Evolutionary conservation across 30 jellyfish, hydroid and myxozoan species (phyloP).

Genomic region (Morbakka virulenta): DNA sequence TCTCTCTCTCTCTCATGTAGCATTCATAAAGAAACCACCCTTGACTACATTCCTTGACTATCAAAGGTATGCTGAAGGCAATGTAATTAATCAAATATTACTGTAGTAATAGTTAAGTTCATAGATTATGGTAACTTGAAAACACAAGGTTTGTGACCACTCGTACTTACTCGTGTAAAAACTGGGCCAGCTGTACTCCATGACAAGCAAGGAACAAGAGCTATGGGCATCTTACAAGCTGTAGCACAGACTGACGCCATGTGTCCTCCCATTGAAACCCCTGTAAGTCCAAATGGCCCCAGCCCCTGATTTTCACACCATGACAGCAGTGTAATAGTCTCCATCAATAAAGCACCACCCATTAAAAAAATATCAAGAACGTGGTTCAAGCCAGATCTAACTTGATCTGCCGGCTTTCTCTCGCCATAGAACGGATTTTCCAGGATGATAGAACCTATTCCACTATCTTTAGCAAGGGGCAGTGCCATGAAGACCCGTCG

Average conservation of each 20-base stretch:
- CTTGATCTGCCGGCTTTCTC: constrained; percentile 81
- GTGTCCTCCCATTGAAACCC: constrained; percentile 96
- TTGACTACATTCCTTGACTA: no score
- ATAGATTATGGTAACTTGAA: no score
- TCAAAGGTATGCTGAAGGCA: no score
- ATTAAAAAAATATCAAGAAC: constrained; percentile 86
- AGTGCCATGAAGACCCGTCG: constrained; percentile 81
- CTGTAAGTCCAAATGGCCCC: constrained; percentile 92
- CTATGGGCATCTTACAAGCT: constrained; percentile 87
- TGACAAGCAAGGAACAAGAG: constrained; percentile 83
- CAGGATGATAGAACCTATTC: constrained; percentile 72
- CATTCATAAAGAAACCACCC: no score
- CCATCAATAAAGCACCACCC: constrained; percentile 90
- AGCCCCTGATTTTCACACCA: constrained; percentile 86
- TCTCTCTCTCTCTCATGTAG: no score
- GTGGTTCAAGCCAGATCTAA: constrained; percentile 73
- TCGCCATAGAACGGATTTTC: constrained; percentile 92
- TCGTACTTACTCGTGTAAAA: constrained; percentile 82
- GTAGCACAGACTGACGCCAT: constrained; percentile 86
- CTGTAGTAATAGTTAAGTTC: no score
- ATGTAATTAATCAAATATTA: no score
- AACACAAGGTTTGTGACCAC: no score
- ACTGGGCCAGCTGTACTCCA: constrained; percentile 98
- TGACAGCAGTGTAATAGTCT: constrained; percentile 52
- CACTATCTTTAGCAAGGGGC: constrained; percentile 72